phyloP scores from a whole-genome alignment of 2,888 invertebrate species.

The Sinodicranocentrus sp. region DNA sequence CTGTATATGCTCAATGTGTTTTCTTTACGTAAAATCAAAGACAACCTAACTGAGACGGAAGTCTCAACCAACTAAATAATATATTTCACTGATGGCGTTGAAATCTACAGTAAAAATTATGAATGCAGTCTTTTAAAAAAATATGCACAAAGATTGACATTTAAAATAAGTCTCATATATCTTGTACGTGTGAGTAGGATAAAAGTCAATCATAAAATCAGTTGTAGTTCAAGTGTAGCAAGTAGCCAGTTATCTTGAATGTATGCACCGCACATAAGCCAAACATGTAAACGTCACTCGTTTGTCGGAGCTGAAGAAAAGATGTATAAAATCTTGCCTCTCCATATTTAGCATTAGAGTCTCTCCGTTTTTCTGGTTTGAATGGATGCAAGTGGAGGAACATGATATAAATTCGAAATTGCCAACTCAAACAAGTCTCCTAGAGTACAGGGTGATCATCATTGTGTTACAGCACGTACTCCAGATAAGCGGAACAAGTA shows the following conservation, averaged over 20 bases:
- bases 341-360: conserved; percentile 39
- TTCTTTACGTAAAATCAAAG: too few relatives aligned
- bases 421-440: conserved; percentile 15
- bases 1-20: not conserved
- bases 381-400: conserved; percentile 53
- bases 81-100: too few relatives aligned
- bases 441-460: conserved; percentile 11
- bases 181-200: conserved; percentile 53
- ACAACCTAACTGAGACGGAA: too few relatives aligned
- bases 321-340: conserved; percentile 22
- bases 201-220: conserved; percentile 58
- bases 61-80: too few relatives aligned
- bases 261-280: not conserved
- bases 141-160: too few relatives aligned
- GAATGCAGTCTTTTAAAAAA: too few relatives aligned
- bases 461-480: conserved; percentile 23
- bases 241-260: conserved; percentile 27
- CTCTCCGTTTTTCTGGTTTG: conserved; percentile 18
- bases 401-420: conserved; percentile 62
- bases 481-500: conserved; percentile 34
- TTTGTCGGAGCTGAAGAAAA: too few relatives aligned
- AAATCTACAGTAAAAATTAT: too few relatives aligned
- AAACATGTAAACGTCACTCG: conserved; percentile 32
- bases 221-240: conserved; percentile 31
- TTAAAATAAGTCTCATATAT: conserved; percentile 27